Conservation (phyloP, 1,140 invertebrate species). For the Ericerus pela region DNA sequence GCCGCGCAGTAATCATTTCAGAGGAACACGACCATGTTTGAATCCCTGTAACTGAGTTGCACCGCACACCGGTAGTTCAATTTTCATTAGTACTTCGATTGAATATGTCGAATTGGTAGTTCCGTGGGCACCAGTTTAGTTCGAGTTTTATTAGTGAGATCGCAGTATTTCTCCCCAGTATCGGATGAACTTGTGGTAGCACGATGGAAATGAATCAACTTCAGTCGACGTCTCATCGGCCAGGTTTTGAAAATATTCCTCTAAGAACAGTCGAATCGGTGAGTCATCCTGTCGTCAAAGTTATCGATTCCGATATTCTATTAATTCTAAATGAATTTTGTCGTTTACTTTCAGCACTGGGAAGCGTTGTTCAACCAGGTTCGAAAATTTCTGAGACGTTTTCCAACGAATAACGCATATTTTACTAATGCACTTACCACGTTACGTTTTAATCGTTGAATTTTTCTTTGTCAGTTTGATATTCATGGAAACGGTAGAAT, state of each 20-base stretch:
- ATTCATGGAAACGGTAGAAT: conserved; percentile 55
- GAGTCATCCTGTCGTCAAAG: background rate
- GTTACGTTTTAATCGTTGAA: background rate
- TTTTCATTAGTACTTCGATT: too few relatives aligned
- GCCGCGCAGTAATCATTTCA: too few relatives aligned
- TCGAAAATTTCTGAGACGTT: conserved; percentile 7
- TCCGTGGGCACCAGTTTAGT: too few relatives aligned
- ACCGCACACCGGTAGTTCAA: too few relatives aligned
- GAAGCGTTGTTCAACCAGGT: conserved; percentile 19
- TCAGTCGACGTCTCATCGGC: background rate
- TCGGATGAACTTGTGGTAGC: too few relatives aligned
- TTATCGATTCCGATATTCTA: conserved; percentile 4
- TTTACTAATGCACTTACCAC: background rate
- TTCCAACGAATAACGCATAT: background rate
- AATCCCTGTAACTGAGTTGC: too few relatives aligned
- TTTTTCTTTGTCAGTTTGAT: conserved; percentile 46
- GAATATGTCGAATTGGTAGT: too few relatives aligned
- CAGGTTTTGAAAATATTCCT: conserved; percentile 16
- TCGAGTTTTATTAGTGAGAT: too few relatives aligned
- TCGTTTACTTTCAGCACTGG: conserved; percentile 21
- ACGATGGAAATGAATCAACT: background rate
- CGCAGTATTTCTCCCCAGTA: too few relatives aligned
- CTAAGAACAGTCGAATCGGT: conserved; percentile 14
- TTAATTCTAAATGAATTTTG: background rate
- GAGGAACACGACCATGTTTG: too few relatives aligned